Evolutionary conservation across 2,797 vertebrate genomes (phyloP), one percentile per base, ranked within the genome.

Genomic region (Fratercula arctica): DNA sequence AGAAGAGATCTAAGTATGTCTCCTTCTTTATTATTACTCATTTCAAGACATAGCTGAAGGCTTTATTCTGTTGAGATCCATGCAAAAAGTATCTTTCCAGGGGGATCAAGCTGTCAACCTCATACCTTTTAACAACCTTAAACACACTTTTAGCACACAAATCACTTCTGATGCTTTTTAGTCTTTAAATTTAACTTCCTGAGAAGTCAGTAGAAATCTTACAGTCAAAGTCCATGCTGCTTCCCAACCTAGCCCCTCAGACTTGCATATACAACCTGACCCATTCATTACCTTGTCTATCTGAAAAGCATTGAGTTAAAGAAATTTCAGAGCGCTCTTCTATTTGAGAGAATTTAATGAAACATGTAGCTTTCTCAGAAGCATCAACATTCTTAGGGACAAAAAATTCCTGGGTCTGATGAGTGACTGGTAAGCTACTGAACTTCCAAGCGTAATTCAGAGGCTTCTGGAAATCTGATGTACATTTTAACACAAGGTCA

Each of bases 351-450:
- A 87, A 73, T 26, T 16, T 46, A 79, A 93, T 10, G 24, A 20
- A 25, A 76, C 93, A 96, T 1, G 13, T 11, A 73, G 56, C 89
- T 2, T 25, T 79, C 18, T 6, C 2, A 0, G 29, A 48, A 59
- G 4, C 1, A 59, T 8, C 26, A 64, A 80, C 19, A 21, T 19
- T 0, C 45, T 18, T 11, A 53, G 15, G 9, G 28, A 91, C 28
- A 7, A 5, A 19, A 92, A 46, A 4, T 15, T 69, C 11, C 21
- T 33, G 74, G 2, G 6, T 45, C 2, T 6, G 4, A 17, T 0
- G 0, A 21, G 3, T 1, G 1, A 0, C 1, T 68, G 1, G 2
- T 14, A 0, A 2, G 1, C 19, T 31, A 33, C 6, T 19, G 9
- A 87, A 26, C 6, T 80, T 56, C 91, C 89, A 96, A 9, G 2